Conservation (phyloP, 1,140 invertebrate species). For the Drosophila miranda region DNA sequence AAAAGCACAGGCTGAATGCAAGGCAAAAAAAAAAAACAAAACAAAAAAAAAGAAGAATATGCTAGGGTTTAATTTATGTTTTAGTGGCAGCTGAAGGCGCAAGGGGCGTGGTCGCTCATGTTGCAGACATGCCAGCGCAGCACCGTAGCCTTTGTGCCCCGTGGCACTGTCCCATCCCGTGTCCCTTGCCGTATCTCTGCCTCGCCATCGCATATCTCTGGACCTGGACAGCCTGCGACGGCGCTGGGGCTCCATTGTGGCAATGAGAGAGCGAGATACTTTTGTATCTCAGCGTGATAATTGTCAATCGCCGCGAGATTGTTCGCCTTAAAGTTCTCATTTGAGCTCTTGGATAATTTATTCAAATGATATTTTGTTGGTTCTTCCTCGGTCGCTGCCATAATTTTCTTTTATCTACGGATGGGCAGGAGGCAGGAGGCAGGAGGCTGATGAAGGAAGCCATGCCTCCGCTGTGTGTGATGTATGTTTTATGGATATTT, state of each 20-base stretch:
- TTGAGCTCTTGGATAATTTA: slow-evolving; percentile 37
- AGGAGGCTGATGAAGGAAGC: too few species aligned
- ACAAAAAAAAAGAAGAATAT: slow-evolving; percentile 38
- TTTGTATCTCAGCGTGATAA: slow-evolving; percentile 36
- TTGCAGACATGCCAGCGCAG: slow-evolving; percentile 40
- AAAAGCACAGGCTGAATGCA: slow-evolving; percentile 41
- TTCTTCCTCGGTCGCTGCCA: slow-evolving; percentile 19
- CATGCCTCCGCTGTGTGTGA: slow-evolving; percentile 13
- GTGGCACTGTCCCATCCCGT: too few species aligned
- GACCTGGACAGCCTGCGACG: slow-evolving; percentile 7
- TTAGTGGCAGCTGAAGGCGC: slow-evolving; percentile 35
- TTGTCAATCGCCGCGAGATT: slow-evolving; percentile 22
- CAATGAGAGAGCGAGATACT: slow-evolving; percentile 19
- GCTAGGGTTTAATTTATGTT: slow-evolving; percentile 65
- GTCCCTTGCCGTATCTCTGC: neutral
- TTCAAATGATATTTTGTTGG: slow-evolving; percentile 27
- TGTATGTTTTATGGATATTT: slow-evolving; percentile 72
- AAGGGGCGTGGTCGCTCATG: slow-evolving; percentile 45
- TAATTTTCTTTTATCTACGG: slow-evolving; percentile 62
- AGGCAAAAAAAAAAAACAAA: slow-evolving; percentile 13
- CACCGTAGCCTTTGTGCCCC: too few species aligned
- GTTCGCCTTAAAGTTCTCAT: slow-evolving; percentile 32
- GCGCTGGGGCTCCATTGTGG: slow-evolving; percentile 14
- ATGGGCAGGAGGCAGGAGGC: neutral
- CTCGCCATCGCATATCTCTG: neutral